phyloP scores from a whole-genome alignment of 2,888 invertebrate species.

The Xestia sexstrigata region DNA sequence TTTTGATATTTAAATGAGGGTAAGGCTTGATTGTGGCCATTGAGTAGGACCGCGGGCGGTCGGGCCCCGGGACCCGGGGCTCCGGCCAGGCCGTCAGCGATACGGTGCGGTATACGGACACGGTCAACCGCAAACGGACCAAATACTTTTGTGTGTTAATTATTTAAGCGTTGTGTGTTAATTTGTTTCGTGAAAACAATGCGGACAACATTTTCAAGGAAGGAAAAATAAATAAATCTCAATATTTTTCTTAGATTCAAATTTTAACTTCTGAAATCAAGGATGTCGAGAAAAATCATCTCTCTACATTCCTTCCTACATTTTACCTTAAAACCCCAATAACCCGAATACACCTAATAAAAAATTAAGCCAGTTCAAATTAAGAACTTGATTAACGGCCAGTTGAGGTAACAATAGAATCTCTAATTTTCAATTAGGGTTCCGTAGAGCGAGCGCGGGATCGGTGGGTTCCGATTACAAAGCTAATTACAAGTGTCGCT shows the following conservation, averaged over 20 bases:
- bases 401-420: slow-evolving; percentile 75
- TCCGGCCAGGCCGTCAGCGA: slow-evolving; percentile 21
- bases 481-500: slow-evolving; percentile 87
- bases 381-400: slow-evolving; percentile 75
- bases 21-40: slow-evolving; percentile 85
- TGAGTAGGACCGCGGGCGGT: slow-evolving; percentile 75
- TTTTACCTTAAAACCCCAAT: slow-evolving; percentile 2
- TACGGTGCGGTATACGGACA: slow-evolving; percentile 18
- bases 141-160: slow-evolving; percentile 57
- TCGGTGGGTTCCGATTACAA: slow-evolving; percentile 83
- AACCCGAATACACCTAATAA: slow-evolving; percentile 27
- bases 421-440: slow-evolving; percentile 84
- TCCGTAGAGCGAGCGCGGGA: slow-evolving; percentile 68
- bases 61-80: slow-evolving; percentile 44
- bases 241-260: neutral
- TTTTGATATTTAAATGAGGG: slow-evolving; percentile 90
- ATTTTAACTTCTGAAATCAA: neutral
- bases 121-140: slow-evolving; percentile 47
- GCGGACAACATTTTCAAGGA: neutral
- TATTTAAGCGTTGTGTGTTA: slow-evolving; percentile 39
- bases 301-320: neutral
- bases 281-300: neutral
- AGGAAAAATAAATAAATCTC: neutral
- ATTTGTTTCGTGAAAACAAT: slow-evolving; percentile 12
- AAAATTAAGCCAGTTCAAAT: slow-evolving; percentile 66